Evolutionary conservation across 2,113 vertebrate species (phyloP), one percentile per base, ranked within the genome.

Genomic region (Brienomyrus brachyistius): DNA sequence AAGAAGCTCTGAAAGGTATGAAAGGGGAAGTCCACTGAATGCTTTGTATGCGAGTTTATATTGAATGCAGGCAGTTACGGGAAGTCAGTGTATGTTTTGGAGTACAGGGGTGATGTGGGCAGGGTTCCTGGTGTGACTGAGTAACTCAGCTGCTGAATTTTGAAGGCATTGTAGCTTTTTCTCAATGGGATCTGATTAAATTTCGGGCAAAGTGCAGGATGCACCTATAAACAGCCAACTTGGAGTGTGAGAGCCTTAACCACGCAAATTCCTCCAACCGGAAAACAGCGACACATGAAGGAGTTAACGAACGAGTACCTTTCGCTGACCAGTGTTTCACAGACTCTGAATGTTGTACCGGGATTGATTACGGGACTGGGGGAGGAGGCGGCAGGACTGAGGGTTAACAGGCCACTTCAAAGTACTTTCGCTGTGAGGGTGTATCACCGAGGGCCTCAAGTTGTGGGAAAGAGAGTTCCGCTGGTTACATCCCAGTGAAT

Each of bases 401-500:
- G 21, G 93, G 92, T 92, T 91, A 93, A 91, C 92, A 74, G 92
- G 92, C 89, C 92, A 90, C 88, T 92, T 40, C 31, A 92, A 93
- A 94, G 91, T 91, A 85, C 91, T 93, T 92, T 93, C 90, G 91
- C 91, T 85, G 82, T 88, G 92, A 92, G 91, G 92, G 92, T 90
- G 70, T 90, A 90, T 89, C 92, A 89, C 90, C 90, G 92, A 43
- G 56, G 89, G 90, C 89, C 88, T 88, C 0, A 19, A 92, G 92
- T 92, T 94, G 95, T 96, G 95, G 95, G 95, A 96, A 96, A 92
- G 93, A 92, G 93, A 94, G 92, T 94, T 94, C 92, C 92, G 93
- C 92, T 92, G 95, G 94, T 95, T 95, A 94, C 94, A 94, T 95
- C 95, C 95, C 93, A 92, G 92, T 95, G 94, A 95, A 95, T 96